These are phyloP conservation scores for Diglossa cyanea DNA, from an alignment of 2,797 vertebrate genomes.

Conservation along the genomic window DNA sequence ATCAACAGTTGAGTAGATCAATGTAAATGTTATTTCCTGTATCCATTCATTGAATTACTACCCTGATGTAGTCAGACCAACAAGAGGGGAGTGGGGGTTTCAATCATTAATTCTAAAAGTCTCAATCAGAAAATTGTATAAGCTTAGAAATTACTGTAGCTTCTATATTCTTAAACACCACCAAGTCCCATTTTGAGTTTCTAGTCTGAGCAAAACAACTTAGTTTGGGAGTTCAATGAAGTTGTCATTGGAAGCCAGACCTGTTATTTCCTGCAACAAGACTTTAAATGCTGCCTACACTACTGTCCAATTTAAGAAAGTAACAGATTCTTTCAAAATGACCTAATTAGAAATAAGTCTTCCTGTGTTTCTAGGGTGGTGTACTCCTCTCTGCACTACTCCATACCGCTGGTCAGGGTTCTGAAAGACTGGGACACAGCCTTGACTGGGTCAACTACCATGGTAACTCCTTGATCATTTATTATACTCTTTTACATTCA, in stretches of 20 bases:
- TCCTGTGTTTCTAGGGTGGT: neutral
- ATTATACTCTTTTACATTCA: neutral
- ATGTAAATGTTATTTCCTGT: neutral
- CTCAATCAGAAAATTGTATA: neutral
- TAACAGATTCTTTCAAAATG: neutral
- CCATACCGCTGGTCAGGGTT: neutral
- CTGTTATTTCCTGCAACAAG: neutral
- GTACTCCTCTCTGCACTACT: neutral
- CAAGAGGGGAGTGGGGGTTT: neutral
- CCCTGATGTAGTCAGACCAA: neutral
- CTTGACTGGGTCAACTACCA: neutral
- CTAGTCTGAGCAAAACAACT: neutral
- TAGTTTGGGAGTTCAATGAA: neutral
- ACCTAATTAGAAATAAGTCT: neutral
- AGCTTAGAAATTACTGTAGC: neutral
- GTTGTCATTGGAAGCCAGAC: neutral
- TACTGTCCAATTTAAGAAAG: neutral
- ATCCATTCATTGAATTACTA: neutral
- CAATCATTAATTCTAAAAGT: neutral
- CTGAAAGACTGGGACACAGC: neutral
- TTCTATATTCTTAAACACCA: neutral
- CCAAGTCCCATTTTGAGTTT: neutral
- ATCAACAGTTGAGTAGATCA: neutral
- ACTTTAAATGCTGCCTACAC: neutral
- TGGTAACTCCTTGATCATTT: neutral